phyloP scores from a whole-genome alignment of 2,113 vertebrate genomes.

The Hymenochirus boettgeri region DNA sequence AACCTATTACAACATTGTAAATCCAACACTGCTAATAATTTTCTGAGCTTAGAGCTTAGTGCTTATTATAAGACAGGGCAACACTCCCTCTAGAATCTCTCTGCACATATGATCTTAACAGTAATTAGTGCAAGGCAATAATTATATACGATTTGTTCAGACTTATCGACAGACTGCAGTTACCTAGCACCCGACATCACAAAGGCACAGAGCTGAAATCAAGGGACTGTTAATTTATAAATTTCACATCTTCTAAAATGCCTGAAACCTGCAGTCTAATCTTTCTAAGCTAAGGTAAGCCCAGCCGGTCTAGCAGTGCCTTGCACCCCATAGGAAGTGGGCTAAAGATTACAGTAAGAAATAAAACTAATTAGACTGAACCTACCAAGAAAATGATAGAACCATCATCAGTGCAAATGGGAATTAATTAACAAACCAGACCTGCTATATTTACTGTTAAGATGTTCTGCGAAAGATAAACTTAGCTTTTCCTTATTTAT shows the following conservation, averaged over 20 bases:
- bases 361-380: constrained; percentile 6
- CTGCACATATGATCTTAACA: constrained; percentile 55
- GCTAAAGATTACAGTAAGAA: background rate
- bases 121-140: constrained; percentile 60
- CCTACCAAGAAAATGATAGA: background rate
- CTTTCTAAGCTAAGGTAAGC: constrained; percentile 52
- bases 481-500: too few species aligned
- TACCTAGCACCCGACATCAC: constrained; percentile 49
- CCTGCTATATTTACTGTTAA: background rate
- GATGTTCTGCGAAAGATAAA: background rate
- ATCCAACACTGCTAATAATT: constrained; percentile 4
- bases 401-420: background rate
- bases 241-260: constrained; percentile 26
- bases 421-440: constrained; percentile 14
- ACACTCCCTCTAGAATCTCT: constrained; percentile 52
- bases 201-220: constrained; percentile 50
- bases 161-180: constrained; percentile 47
- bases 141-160: constrained; percentile 57
- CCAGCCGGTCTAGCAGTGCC: background rate
- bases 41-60: constrained; percentile 46
- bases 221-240: constrained; percentile 53
- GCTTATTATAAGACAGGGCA: constrained; percentile 54
- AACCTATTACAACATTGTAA: too few species aligned
- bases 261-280: constrained; percentile 43
- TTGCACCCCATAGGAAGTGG: constrained; percentile 2